These are phyloP conservation scores for Synanthedon vespiformis DNA, from an alignment of 2,888 invertebrate species.

Conservation along the genomic window DNA sequence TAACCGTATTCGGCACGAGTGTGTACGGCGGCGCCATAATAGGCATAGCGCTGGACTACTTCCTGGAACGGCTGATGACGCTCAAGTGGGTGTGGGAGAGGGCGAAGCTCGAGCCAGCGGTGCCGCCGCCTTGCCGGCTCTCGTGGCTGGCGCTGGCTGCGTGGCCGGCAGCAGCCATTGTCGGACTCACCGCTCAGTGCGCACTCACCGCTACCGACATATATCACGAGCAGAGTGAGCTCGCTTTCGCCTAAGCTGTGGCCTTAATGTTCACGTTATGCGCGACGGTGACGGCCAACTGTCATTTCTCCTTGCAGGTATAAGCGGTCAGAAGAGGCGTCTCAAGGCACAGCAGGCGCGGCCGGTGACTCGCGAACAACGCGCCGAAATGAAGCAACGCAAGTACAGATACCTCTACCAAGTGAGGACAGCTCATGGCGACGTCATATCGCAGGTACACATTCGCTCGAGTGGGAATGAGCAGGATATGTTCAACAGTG, in stretches of 20 bases:
- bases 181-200: slow-evolving; percentile 77
- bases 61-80: slow-evolving; percentile 78
- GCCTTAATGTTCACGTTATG: too few species aligned
- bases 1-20: slow-evolving; percentile 80
- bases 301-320: slow-evolving; percentile 28
- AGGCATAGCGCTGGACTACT: slow-evolving; percentile 79
- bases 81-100: slow-evolving; percentile 80
- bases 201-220: slow-evolving; percentile 76
- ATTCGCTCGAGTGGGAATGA: too few species aligned
- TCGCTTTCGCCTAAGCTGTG: slow-evolving; percentile 3
- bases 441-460: slow-evolving; percentile 87
- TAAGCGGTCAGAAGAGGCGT: slow-evolving; percentile 54
- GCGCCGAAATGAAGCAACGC: slow-evolving; percentile 84
- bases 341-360: slow-evolving; percentile 43
- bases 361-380: slow-evolving; percentile 77
- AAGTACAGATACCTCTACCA: slow-evolving; percentile 91
- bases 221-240: slow-evolving; percentile 73
- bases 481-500: too few species aligned
- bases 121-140: slow-evolving; percentile 74
- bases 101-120: slow-evolving; percentile 68
- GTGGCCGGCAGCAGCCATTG: slow-evolving; percentile 78
- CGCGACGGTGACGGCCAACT: not conserved
- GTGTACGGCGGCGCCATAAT: slow-evolving; percentile 82
- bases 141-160: slow-evolving; percentile 80
- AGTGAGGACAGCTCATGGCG: slow-evolving; percentile 89